Evolutionary conservation across 2,888 invertebrate species (phyloP).

Genomic region (Drosophila melanosoma): DNA sequence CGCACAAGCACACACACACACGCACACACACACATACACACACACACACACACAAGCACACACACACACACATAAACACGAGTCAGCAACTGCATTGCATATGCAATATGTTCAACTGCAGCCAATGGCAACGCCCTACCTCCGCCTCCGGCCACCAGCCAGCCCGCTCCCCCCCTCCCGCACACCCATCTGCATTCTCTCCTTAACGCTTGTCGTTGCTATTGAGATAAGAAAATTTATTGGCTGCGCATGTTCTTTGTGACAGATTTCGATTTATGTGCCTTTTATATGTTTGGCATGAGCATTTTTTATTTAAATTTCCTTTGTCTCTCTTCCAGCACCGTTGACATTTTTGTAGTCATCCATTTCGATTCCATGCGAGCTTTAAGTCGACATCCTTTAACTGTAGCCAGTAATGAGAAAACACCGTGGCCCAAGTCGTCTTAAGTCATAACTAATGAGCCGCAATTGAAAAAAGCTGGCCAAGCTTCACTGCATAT

Average conservation of each 20-base stretch:
- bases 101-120: constrained; percentile 73
- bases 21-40: constrained; percentile 1
- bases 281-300: constrained; percentile 70
- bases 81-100: constrained; percentile 57
- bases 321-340: constrained; percentile 48
- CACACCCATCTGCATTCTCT: constrained; percentile 41
- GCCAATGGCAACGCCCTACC: constrained; percentile 48
- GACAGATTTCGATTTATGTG: constrained; percentile 82
- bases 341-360: constrained; percentile 14
- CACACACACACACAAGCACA: neutral
- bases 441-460: constrained; percentile 48
- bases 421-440: constrained; percentile 8
- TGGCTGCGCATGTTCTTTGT: constrained; percentile 80
- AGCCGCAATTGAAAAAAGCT: constrained; percentile 54
- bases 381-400: constrained; percentile 45
- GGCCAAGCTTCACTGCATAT: constrained; percentile 23
- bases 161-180: constrained; percentile 2
- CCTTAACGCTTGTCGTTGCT: constrained; percentile 78
- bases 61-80: neutral
- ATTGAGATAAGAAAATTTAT: constrained; percentile 83
- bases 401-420: constrained; percentile 53
- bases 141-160: neutral
- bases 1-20: constrained; percentile 27
- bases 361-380: constrained; percentile 12
- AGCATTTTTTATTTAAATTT: constrained; percentile 63